These are phyloP conservation scores for Xiphophorus maculatus DNA, from an alignment of 2,113 vertebrate genomes.

Conservation along the genomic window DNA sequence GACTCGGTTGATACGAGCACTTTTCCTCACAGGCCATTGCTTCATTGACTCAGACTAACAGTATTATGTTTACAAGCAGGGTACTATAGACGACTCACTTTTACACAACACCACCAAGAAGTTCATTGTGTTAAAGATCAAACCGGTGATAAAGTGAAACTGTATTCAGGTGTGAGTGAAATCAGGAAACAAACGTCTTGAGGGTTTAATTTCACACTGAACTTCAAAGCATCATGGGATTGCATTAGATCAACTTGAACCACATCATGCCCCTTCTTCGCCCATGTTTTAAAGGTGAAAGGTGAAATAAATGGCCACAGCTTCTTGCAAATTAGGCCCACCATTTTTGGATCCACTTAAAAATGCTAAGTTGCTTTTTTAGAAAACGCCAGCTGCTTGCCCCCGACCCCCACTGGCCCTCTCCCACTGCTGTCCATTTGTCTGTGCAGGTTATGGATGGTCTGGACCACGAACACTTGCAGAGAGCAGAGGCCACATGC, in stretches of 20 bases:
- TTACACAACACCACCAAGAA: conserved; percentile 23
- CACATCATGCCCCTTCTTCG: conserved; percentile 2
- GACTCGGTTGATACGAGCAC: neutral
- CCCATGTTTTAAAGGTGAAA: conserved; percentile 28
- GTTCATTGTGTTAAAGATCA: conserved; percentile 24
- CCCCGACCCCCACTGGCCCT: neutral
- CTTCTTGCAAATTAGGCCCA: conserved; percentile 12
- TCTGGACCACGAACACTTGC: conserved; percentile 77
- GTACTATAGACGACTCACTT: conserved; percentile 11
- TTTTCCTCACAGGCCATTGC: conserved; percentile 8
- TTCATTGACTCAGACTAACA: conserved; percentile 28
- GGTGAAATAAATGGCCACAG: neutral
- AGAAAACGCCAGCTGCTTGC: conserved; percentile 36
- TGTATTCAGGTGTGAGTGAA: conserved; percentile 12
- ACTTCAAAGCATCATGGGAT: conserved; percentile 5
- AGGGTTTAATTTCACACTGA: neutral
- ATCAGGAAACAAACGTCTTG: neutral
- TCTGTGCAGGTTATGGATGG: conserved; percentile 80
- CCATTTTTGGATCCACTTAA: conserved; percentile 29
- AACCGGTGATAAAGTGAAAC: neutral
- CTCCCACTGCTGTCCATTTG: conserved; percentile 46
- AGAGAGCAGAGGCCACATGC: conserved; percentile 84
- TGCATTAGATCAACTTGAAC: neutral
- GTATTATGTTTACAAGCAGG: conserved; percentile 5
- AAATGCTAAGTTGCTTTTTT: conserved; percentile 8